Conservation (phyloP, 1,140 invertebrate genomes). For the Pseudomyrmex flavicornis region DNA sequence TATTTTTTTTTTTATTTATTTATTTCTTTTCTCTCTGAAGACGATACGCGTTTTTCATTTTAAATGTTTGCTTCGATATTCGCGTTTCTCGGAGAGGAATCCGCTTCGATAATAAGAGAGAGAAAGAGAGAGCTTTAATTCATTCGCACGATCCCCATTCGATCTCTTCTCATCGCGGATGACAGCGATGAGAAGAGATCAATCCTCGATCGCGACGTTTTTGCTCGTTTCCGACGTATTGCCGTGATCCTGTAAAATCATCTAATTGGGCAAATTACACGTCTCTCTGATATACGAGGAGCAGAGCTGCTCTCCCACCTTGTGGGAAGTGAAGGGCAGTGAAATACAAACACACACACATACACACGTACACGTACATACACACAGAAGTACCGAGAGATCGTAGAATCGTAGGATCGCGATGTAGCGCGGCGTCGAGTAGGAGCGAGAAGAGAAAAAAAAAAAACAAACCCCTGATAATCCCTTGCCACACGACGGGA, state of each 20-base stretch:
- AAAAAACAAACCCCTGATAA: constrained; percentile 9
- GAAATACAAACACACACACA: constrained; percentile 11
- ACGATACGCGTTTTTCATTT: not conserved
- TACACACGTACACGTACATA: not conserved
- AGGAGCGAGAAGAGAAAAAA: not conserved
- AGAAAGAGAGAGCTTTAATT: not conserved
- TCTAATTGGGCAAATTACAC: constrained; percentile 26
- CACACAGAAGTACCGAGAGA: not conserved
- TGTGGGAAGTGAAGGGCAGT: constrained; percentile 3
- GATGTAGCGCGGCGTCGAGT: constrained; percentile 12
- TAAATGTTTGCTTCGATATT: not conserved
- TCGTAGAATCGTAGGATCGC: constrained; percentile 26
- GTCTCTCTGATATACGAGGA: not conserved
- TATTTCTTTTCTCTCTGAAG: too few species aligned
- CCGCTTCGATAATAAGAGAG: not conserved
- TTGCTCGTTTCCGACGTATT: constrained; percentile 28
- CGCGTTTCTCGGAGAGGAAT: not conserved
- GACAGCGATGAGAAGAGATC: too few species aligned
- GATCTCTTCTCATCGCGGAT: not conserved
- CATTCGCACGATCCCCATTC: not conserved
- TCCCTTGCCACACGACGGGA: constrained; percentile 16
- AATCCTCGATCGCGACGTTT: not conserved
- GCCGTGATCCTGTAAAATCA: not conserved
- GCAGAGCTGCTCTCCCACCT: not conserved
- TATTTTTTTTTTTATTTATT: too few species aligned